A percentile compares a stretch with the other conserved stretches of the same genome.
Conservation (phyloP, 2,797 vertebrate species). For the Gobio occitaniae region DNA sequence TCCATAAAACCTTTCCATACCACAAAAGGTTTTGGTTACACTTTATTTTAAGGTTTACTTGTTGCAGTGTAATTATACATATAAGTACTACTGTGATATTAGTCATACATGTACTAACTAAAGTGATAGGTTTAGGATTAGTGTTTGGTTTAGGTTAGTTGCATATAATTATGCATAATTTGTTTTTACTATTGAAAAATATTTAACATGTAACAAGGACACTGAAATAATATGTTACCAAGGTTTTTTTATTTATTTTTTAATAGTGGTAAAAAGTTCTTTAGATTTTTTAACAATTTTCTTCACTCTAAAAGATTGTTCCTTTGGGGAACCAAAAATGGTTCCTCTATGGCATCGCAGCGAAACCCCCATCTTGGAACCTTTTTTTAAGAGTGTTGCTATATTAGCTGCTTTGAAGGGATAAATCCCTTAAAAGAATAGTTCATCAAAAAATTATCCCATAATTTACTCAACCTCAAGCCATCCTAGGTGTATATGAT, state of each 20-base stretch:
- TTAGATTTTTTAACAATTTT: too few relatives aligned
- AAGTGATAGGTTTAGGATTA: neutral
- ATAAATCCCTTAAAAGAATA: too few relatives aligned
- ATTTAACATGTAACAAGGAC: neutral
- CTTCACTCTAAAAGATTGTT: neutral
- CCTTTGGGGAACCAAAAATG: neutral
- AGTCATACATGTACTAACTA: neutral
- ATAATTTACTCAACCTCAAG: too few relatives aligned
- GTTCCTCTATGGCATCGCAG: neutral
- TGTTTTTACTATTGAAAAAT: neutral
- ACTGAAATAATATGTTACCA: neutral
- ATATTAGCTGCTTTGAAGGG: neutral
- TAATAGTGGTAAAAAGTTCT: too few relatives aligned
- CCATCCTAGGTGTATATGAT: too few relatives aligned
- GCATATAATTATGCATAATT: neutral
- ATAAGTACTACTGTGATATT: neutral
- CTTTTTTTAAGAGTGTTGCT: too few relatives aligned
- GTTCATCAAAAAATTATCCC: too few relatives aligned
- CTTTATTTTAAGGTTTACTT: neutral
- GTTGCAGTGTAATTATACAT: neutral
- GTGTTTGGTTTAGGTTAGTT: neutral
- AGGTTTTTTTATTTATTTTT: neutral
- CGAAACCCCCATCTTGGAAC: too few relatives aligned
- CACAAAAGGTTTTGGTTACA: neutral
- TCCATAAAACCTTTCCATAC: neutral